A percentile compares a stretch with the other conserved stretches of the same genome.
phyloP scores from a whole-genome alignment of 2,797 vertebrate species.

The Premnoplex brunnescens region DNA sequence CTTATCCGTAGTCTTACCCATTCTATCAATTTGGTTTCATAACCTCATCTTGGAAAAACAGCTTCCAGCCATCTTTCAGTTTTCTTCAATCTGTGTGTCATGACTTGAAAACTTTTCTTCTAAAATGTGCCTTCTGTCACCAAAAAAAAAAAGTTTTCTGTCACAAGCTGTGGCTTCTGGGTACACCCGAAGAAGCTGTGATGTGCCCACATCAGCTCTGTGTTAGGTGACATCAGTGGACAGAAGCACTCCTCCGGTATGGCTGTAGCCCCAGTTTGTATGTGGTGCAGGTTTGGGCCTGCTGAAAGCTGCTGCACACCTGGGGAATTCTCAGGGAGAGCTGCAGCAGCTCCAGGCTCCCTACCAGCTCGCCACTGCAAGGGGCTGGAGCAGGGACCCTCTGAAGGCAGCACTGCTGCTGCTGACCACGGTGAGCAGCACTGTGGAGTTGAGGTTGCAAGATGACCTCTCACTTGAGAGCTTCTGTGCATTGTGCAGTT shows the following conservation, averaged over 20 bases:
- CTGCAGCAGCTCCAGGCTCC: neutral
- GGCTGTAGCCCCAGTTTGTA: fast-evolving
- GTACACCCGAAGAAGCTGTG: fast-evolving
- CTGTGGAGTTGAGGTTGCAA: neutral
- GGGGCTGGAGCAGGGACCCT: neutral
- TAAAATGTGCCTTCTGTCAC: neutral
- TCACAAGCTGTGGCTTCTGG: neutral
- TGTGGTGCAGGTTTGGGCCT: fast-evolving
- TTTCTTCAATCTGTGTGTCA: neutral
- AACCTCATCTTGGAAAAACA: conserved; percentile 1
- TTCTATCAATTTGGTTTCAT: neutral
- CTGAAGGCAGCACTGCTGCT: fast-evolving
- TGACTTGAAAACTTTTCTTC: neutral
- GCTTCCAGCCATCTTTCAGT: neutral
- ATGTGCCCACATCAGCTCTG: fast-evolving
- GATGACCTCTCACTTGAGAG: fast-evolving
- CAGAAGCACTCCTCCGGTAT: neutral
- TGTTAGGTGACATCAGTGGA: neutral
- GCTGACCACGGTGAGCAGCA: fast-evolving
- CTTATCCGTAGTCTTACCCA: neutral
- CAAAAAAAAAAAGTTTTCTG: neutral
- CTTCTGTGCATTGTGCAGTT: fast-evolving
- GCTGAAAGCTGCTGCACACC: fast-evolving
- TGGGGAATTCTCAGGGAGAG: fast-evolving
- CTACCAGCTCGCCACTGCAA: fast-evolving